Conservation (phyloP, 2,113 vertebrate species). For the Charina bottae region DNA sequence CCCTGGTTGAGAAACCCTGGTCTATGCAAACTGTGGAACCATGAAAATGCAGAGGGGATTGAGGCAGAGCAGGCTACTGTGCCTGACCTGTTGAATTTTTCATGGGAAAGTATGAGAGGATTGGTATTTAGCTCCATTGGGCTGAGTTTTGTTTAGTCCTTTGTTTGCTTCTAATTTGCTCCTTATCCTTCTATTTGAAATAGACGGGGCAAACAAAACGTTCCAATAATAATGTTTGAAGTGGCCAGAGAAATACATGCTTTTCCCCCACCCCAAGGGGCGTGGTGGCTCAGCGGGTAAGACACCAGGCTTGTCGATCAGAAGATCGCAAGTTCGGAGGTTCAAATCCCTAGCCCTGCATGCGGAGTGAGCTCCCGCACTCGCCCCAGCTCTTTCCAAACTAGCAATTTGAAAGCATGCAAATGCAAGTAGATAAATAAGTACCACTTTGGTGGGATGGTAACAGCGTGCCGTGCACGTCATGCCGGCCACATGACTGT, state of each 20-base stretch:
- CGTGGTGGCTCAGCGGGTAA: no score
- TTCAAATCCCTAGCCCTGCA: no score
- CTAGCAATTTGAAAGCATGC: no score
- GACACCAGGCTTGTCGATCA: no score
- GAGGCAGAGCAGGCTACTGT: not conserved
- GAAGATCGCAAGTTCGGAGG: no score
- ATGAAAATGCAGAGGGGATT: not conserved
- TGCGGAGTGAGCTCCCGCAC: no score
- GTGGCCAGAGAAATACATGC: not conserved
- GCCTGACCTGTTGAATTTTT: not conserved
- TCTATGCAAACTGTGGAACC: not conserved
- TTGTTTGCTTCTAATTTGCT: not conserved
- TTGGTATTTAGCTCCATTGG: not conserved
- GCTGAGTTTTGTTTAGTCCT: not conserved
- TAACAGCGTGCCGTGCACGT: no score
- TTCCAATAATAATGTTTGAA: not conserved
- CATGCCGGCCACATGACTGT: no score
- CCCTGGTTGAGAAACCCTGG: no score
- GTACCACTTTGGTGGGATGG: no score
- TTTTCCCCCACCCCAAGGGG: not conserved
- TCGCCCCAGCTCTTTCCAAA: no score
- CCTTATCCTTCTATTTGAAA: not conserved
- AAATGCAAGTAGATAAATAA: no score
- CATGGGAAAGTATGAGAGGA: not conserved
- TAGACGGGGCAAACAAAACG: not conserved